Percentiles rank a stretch among this genome's conserved stretches.
phyloP scores from a whole-genome alignment of 2,797 vertebrate species.

The Notolepis coatsorum region DNA sequence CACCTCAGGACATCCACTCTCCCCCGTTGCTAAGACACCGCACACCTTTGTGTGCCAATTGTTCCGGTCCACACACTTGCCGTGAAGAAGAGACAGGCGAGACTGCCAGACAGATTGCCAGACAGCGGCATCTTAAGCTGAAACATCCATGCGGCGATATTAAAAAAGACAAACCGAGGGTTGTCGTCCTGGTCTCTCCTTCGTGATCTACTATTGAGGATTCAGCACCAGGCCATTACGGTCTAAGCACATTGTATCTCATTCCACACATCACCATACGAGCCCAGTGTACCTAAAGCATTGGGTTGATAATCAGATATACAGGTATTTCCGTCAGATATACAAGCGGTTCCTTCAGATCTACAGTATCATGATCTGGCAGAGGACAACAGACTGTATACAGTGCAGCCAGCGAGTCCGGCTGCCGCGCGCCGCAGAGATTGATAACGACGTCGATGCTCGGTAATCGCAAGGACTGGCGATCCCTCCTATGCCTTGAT shows the following conservation, averaged over 20 bases:
- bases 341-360: conserved; percentile 42
- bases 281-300: too few relatives aligned
- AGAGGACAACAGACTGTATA: too few relatives aligned
- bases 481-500: conserved; percentile 75
- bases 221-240: too few relatives aligned
- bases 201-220: too few relatives aligned
- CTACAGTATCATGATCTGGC: conserved; percentile 64
- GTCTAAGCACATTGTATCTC: too few relatives aligned
- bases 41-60: conserved; percentile 37
- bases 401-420: conserved; percentile 50
- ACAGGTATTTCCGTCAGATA: conserved; percentile 58
- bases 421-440: conserved; percentile 59
- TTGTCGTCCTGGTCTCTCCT: too few relatives aligned
- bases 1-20: conserved; percentile 57
- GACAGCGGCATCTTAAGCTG: too few relatives aligned
- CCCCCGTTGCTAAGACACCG: conserved; percentile 48
- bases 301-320: too few relatives aligned
- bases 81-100: background rate
- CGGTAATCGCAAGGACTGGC: conserved; percentile 71
- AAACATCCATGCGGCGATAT: too few relatives aligned
- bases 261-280: too few relatives aligned
- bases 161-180: too few relatives aligned
- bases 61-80: conserved; percentile 41
- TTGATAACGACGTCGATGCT: conserved; percentile 68
- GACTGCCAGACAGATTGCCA: background rate